Conservation (phyloP, 2,888 invertebrate genomes). For the Drosophila maculinotata region DNA sequence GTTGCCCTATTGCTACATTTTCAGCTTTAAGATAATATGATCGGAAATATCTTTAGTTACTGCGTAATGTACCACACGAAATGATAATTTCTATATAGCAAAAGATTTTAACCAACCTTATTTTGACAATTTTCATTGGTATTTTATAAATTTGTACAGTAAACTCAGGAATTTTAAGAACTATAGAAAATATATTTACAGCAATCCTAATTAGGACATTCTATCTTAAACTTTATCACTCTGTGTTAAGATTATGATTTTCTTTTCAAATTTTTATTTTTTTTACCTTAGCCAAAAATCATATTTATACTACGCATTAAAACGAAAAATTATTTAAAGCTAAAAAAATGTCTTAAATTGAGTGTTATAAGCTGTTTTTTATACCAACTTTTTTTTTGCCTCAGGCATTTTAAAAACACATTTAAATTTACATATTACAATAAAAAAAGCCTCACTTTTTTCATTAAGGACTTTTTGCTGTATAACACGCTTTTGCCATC, state of each 20-base stretch:
- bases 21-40: not conserved
- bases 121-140: too few species aligned
- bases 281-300: not conserved
- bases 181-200: not conserved
- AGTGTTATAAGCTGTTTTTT: conserved; percentile 77
- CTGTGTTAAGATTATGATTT: too few species aligned
- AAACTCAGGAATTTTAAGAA: not conserved
- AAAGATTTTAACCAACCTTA: too few species aligned
- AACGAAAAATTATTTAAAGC: conserved; percentile 33
- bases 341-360: conserved; percentile 66
- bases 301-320: conserved; percentile 61
- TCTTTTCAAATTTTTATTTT: not conserved
- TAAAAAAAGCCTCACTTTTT: conserved; percentile 40
- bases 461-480: conserved; percentile 50
- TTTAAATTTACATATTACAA: conserved; percentile 52
- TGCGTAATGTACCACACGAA: too few species aligned
- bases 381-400: conserved; percentile 24
- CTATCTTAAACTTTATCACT: too few species aligned
- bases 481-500: conserved; percentile 76
- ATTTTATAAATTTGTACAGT: not conserved
- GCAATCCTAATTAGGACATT: not conserved
- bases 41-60: not conserved
- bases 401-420: conserved; percentile 45
- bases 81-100: not conserved
- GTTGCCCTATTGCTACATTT: not conserved